Conservation (phyloP, 2,113 vertebrate species). For the Pituophis catenifer region DNA sequence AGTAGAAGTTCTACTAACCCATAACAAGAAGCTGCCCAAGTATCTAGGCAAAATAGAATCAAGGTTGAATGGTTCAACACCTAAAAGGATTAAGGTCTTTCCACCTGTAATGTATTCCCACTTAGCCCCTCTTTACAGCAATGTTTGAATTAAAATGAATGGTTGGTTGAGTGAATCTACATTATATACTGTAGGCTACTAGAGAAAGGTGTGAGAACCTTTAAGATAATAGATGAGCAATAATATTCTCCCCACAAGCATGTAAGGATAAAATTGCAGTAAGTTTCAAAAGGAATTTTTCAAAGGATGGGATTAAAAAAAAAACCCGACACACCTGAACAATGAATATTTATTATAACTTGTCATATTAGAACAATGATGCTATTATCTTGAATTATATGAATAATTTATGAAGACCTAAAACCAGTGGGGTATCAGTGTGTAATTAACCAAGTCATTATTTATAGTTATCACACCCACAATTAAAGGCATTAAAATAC, state of each 20-base stretch:
- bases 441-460: constrained; percentile 20
- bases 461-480: constrained; percentile 12
- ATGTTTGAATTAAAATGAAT: not conserved
- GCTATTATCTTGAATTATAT: constrained; percentile 28
- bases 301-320: not conserved
- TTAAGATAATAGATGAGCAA: constrained; percentile 43
- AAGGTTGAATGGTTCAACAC: not conserved
- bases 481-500: not conserved
- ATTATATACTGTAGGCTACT: not conserved
- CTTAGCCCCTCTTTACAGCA: no score
- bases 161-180: constrained; percentile 8
- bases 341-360: constrained; percentile 28
- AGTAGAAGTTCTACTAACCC: not conserved
- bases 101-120: no score
- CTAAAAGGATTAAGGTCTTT: not conserved
- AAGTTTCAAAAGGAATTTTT: constrained; percentile 15
- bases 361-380: constrained; percentile 23
- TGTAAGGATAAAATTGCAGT: constrained; percentile 16
- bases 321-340: not conserved
- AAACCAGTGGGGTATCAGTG: constrained; percentile 22
- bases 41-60: not conserved
- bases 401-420: constrained; percentile 29
- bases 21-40: not conserved
- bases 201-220: constrained; percentile 26
- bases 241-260: constrained; percentile 17